A percentile compares a stretch with the other conserved stretches of the same genome.
These are phyloP conservation scores for Crocallis elinguaria DNA, from an alignment of 2,888 invertebrate species.

Conservation along the genomic window DNA sequence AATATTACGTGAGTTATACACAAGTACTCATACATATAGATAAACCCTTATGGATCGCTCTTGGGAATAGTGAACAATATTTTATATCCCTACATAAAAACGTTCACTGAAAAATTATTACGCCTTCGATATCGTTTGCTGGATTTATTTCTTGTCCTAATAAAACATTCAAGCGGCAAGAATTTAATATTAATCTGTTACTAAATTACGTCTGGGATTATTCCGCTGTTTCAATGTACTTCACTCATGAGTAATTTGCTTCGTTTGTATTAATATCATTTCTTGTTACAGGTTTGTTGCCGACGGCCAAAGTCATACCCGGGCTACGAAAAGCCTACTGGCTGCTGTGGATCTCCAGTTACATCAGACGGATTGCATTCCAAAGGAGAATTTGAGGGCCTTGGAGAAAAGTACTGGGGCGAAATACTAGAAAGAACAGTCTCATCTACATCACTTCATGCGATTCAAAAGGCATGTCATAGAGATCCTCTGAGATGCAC, in stretches of 20 bases:
- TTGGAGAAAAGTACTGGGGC: slow-evolving; percentile 90
- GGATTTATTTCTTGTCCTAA: slow-evolving; percentile 24
- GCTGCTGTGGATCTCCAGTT: slow-evolving; percentile 77
- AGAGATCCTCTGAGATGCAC: slow-evolving; percentile 72
- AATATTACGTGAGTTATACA: slow-evolving; percentile 87
- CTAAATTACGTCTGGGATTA: slow-evolving; percentile 8
- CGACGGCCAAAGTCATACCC: slow-evolving; percentile 69
- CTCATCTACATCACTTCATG: slow-evolving; percentile 90
- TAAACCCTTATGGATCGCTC: slow-evolving; percentile 12
- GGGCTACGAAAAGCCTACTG: slow-evolving; percentile 74
- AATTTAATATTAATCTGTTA: slow-evolving; percentile 17
- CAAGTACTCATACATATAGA: slow-evolving; percentile 1
- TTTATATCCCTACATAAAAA: slow-evolving; percentile 25
- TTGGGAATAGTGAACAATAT: slow-evolving; percentile 23
- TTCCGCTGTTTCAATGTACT: too few species aligned
- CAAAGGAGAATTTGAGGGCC: slow-evolving; percentile 86
- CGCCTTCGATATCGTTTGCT: slow-evolving; percentile 20
- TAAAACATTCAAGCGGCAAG: slow-evolving; percentile 22
- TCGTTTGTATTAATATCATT: slow-evolving; percentile 19
- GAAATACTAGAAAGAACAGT: slow-evolving; percentile 92
- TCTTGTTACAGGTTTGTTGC: slow-evolving; percentile 69
- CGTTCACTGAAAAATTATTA: slow-evolving; percentile 22
- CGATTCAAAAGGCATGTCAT: slow-evolving; percentile 85
- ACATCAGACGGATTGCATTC: slow-evolving; percentile 79
- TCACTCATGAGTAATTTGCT: not conserved